Conservation (phyloP, 2,888 invertebrate species). For the Tineola bisselliella region DNA sequence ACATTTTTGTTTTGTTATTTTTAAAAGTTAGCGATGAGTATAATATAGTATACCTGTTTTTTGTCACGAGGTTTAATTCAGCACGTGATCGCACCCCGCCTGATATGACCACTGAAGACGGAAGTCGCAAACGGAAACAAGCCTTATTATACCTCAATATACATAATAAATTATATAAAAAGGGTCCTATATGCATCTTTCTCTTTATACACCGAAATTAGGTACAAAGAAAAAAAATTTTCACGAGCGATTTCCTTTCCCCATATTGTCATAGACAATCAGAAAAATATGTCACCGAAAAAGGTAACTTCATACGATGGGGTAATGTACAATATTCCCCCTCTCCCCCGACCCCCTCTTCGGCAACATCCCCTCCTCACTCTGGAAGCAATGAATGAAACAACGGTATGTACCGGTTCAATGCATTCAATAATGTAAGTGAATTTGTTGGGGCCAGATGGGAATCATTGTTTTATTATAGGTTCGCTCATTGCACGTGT, state of each 20-base stretch:
- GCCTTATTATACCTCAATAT: too few species aligned
- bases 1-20: too few species aligned
- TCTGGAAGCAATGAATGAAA: slow-evolving; percentile 11
- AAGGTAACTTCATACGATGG: background rate
- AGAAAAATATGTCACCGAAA: slow-evolving; percentile 1
- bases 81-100: too few species aligned
- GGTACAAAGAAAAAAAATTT: background rate
- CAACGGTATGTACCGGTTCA: slow-evolving; percentile 11
- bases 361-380: background rate
- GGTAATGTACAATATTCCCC: slow-evolving; percentile 6
- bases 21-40: too few species aligned
- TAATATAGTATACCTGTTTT: too few species aligned
- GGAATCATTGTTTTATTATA: slow-evolving; percentile 11
- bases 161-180: too few species aligned
- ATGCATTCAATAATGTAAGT: slow-evolving; percentile 14
- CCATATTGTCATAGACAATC: slow-evolving; percentile 4
- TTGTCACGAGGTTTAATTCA: too few species aligned
- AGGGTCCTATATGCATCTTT: too few species aligned
- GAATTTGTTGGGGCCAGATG: slow-evolving; percentile 14
- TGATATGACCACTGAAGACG: too few species aligned
- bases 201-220: too few species aligned
- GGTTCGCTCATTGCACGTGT: background rate
- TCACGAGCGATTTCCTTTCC: background rate
- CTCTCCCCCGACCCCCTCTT: background rate
- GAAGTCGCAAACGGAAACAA: too few species aligned